A percentile compares a stretch with the other conserved stretches of the same genome.
Conservation (phyloP, 1,140 invertebrate genomes). For the Medauroidea extradentata region DNA sequence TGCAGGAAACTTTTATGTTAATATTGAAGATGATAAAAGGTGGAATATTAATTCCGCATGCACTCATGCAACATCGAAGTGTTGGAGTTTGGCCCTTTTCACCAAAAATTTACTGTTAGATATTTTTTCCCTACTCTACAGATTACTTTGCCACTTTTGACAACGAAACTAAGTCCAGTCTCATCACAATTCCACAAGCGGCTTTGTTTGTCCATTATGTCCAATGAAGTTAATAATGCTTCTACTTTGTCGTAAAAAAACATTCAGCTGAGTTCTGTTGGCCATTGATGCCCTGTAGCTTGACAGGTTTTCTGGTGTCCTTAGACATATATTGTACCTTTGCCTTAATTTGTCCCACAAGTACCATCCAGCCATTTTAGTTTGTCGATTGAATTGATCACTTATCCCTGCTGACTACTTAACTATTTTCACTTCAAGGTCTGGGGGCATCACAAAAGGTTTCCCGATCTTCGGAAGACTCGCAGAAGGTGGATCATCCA, state of each 20-base stretch:
- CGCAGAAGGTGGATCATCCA: not conserved
- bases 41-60: too few relatives aligned
- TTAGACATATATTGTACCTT: not conserved
- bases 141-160: not conserved
- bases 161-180: not conserved
- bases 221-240: not conserved
- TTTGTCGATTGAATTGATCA: not conserved
- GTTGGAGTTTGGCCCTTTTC: not conserved
- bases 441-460: not conserved
- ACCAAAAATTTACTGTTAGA: too few relatives aligned
- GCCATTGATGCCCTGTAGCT: not conserved
- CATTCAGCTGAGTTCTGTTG: not conserved
- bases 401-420: not conserved
- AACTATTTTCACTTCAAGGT: not conserved
- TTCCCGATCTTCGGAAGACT: not conserved
- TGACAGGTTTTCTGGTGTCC: not conserved
- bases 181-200: not conserved
- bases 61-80: constrained; percentile 24
- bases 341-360: not conserved
- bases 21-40: too few relatives aligned
- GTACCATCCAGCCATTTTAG: not conserved
- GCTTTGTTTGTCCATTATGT: not conserved
- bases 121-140: too few relatives aligned
- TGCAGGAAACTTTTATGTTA: too few relatives aligned
- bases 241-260: not conserved